Evolutionary conservation across 2,113 vertebrate genomes (phyloP), one percentile per base, ranked within the genome.

Genomic region (Phainopepla nitens): DNA sequence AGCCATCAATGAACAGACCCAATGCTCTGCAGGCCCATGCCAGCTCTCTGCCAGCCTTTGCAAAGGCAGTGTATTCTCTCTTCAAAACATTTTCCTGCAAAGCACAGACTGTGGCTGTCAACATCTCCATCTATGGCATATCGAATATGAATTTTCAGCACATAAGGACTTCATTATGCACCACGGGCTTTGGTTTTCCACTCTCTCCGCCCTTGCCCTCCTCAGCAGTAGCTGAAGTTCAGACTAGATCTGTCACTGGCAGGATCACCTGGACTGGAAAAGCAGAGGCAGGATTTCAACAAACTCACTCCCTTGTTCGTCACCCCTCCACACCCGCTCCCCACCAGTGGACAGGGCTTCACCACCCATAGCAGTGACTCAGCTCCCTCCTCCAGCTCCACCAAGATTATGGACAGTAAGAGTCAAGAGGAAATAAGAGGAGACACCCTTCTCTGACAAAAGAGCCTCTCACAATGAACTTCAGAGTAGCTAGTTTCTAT

Each of bases 191-290:
- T 70, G 72, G 77, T 58, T 86, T 92, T 93, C 87, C 86, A 61
- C 58, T 93, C 87, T 84, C 54, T 90, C 15, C 2, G 3, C 60
- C 88, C 91, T 92, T 76, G 10, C 56, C n/a, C 36, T 79, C 71
- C 93, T 76, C 35, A 44, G 92, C 3, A 0, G 92, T 93, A 90
- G 97, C 91, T 97, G 57, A 86, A 53, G 56, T 80, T 96, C 97
- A 96, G 90, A 91, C 56, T 72, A 35, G 54, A 95, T 94, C 97
- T 95, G 91, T 98, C 97, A 98, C 65, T 89, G 83, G 51, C 41
- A 75, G 95, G 95, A 97, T 95, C 89, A 97, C 92, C 97, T 97
- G 97, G 96, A 92, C 92, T 15, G 36, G 80, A 96, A 82, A 70
- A 91, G 95, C 72, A 41, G 87, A 89, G 73, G 58, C 62, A 88